Evolutionary conservation across 1,140 invertebrate genomes (phyloP), one percentile per base, ranked within the genome.

Genomic region (Steinernema feltiae): DNA sequence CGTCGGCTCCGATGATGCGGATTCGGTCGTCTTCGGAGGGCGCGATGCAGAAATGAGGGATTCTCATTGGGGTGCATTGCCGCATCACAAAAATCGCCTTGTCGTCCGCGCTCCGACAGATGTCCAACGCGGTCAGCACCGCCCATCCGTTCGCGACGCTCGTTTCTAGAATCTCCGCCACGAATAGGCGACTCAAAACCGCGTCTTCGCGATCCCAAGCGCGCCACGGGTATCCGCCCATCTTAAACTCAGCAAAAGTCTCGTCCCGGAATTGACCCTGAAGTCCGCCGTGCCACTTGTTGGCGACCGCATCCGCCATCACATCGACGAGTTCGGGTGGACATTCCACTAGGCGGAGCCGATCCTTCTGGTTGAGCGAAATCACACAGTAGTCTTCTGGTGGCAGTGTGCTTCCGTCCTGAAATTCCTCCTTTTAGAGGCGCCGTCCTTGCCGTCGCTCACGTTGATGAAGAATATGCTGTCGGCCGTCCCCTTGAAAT

Each of bases 331-430:
- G 31, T 3, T 32, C 24, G 7, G 3, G 7, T 3, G 72, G 72
- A 53, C 72, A 73, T 69, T 73, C 72, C 69, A 73, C 71, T 2
- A 73, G 48, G 7, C 72, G 72, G n/a, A 73, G 41, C 2, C 72
- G 72, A 27, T 73, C 72, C n/a, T 72, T 71, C 24, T 3, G 3
- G 63, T 73, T 73, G 2, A 73, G 48, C n/a, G 32, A 48, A 27
- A 73, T 70, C 69, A 73, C 48, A 53, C 72, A 73, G 48, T 70
- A 73, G 2, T 72, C 69, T n/a, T 73, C 70, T n/a, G 21, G 12
- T 3, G 70, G 32, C 2, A 71, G 32, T 7, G 32, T 21, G 12
- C 12, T 30, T 29, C 70, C 32, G 12, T 71, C 29, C 70, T 71
- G 70, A 31, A 71, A 30, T 15, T 18, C 15, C 3, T 17, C 12